Percentiles rank a stretch among this genome's conserved stretches.
phyloP scores from a whole-genome alignment of 1,140 invertebrate genomes.

The Eufriesea mexicana region DNA sequence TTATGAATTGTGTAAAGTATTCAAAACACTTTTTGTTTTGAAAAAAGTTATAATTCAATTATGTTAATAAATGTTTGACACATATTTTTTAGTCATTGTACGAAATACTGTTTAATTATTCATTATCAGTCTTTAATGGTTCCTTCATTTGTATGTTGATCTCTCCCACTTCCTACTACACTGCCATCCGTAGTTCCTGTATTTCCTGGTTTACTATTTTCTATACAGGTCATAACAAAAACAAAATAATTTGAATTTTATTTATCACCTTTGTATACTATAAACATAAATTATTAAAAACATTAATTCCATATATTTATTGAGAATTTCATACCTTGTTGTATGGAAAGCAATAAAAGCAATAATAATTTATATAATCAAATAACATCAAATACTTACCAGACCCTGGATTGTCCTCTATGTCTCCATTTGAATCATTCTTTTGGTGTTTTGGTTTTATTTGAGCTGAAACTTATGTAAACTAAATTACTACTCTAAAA shows the following conservation, averaged over 20 bases:
- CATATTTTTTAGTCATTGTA: not conserved
- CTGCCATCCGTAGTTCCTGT: conserved; percentile 2
- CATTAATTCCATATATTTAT: not conserved
- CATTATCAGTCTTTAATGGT: not conserved
- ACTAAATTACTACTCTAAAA: conserved; percentile 61
- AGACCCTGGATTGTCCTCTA: not conserved
- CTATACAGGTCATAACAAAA: conserved; percentile 18
- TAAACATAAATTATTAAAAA: no score
- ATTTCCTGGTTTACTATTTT: conserved; percentile 32
- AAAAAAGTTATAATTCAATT: conserved; percentile 23
- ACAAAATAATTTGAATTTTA: conserved; percentile 17
- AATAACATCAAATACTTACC: conserved; percentile 37
- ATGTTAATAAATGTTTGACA: conserved; percentile 32
- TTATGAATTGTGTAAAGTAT: conserved; percentile 8
- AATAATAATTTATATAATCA: not conserved
- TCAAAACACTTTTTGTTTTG: conserved; percentile 4
- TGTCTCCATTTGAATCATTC: conserved; percentile 36
- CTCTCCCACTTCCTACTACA: conserved; percentile 24
- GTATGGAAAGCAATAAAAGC: not conserved
- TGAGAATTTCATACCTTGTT: not conserved
- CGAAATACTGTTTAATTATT: not conserved
- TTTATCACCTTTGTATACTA: not conserved
- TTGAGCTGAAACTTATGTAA: conserved; percentile 65
- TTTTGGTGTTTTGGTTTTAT: conserved; percentile 44
- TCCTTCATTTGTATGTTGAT: conserved; percentile 35